A percentile compares a stretch with the other conserved stretches of the same genome.
Conservation (phyloP, 2,113 vertebrate genomes). For the Paracyprichromis sp. region DNA sequence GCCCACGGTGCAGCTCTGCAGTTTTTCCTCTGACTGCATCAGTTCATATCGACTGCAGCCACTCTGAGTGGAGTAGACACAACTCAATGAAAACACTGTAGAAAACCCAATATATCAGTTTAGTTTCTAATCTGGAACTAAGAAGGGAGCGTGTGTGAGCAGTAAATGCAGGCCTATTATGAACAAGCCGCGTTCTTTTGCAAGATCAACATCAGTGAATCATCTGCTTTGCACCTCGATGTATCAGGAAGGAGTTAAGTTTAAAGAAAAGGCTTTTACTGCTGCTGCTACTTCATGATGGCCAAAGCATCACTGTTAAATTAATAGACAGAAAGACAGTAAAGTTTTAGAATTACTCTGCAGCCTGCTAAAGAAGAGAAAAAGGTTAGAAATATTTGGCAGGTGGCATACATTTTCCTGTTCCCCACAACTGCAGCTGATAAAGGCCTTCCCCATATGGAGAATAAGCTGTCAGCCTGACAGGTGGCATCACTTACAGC, state of each 20-base stretch:
- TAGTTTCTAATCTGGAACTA: background rate
- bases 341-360: background rate
- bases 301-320: background rate
- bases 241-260: background rate
- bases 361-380: background rate
- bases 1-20: slow-evolving; percentile 1
- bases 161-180: background rate
- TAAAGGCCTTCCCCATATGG: slow-evolving; percentile 9
- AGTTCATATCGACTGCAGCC: background rate
- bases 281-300: background rate
- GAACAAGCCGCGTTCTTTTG: background rate
- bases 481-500: slow-evolving; percentile 55
- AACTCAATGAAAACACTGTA: background rate
- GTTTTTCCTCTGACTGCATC: background rate
- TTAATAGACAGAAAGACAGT: background rate
- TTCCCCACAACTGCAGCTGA: slow-evolving; percentile 11
- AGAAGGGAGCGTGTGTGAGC: background rate
- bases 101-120: background rate
- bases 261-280: background rate
- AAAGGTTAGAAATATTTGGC: background rate
- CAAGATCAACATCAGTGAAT: background rate
- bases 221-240: background rate
- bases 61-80: background rate
- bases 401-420: slow-evolving; percentile 16
- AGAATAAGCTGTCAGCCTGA: slow-evolving; percentile 42